A percentile compares a stretch with the other conserved stretches of the same genome.
These are phyloP conservation scores for Colletes gigas DNA, from an alignment of 1,140 invertebrate genomes.

Conservation along the genomic window DNA sequence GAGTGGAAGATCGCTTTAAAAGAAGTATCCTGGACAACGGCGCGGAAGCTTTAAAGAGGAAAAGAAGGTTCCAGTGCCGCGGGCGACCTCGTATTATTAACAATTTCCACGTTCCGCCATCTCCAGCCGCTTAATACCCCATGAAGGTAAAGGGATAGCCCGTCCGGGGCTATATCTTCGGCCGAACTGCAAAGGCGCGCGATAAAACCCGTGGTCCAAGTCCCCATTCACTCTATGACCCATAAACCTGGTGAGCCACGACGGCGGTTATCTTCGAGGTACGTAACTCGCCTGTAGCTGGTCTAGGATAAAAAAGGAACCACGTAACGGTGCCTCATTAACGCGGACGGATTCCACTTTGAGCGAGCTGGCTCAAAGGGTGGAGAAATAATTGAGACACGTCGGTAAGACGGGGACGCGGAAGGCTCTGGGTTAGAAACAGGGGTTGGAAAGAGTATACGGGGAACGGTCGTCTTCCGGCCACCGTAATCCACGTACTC, in stretches of 20 bases:
- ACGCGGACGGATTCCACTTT: slow-evolving; percentile 53
- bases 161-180: slow-evolving; percentile 23
- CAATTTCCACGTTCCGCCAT: slow-evolving; percentile 29
- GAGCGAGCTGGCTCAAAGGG: slow-evolving; percentile 55
- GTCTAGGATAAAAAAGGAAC: slow-evolving; percentile 42
- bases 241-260: slow-evolving; percentile 62
- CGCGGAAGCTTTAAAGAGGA: neutral
- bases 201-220: slow-evolving; percentile 60
- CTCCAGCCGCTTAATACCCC: slow-evolving; percentile 21
- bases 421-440: neutral
- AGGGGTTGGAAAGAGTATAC: slow-evolving; percentile 8
- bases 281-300: slow-evolving; percentile 19
- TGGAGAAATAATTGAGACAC: slow-evolving; percentile 60
- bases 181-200: slow-evolving; percentile 15
- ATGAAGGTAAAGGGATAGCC: slow-evolving; percentile 38
- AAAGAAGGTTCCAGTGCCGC: neutral
- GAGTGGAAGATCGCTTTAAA: neutral
- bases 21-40: neutral
- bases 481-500: slow-evolving; percentile 19
- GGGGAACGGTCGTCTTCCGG: slow-evolving; percentile 40
- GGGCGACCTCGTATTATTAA: slow-evolving; percentile 25
- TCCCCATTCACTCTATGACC: slow-evolving; percentile 60
- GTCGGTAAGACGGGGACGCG: neutral
- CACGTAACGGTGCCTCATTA: slow-evolving; percentile 61
- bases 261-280: slow-evolving; percentile 44